Conservation (phyloP, 2,797 vertebrate species). For the Acomys russatus region DNA sequence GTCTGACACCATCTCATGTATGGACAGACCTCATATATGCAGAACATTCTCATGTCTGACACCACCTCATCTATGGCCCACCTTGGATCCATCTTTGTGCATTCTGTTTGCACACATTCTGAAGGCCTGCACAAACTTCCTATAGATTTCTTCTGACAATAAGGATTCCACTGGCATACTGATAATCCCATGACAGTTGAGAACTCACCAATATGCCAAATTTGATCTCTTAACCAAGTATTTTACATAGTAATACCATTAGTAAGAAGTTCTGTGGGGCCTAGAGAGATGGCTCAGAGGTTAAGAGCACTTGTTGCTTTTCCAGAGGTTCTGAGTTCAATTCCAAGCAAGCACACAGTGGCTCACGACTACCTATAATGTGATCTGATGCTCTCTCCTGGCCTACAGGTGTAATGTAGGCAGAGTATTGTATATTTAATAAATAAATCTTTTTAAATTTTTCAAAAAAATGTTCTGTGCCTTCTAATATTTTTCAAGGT, state of each 20-base stretch:
- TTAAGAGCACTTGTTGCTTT: no score
- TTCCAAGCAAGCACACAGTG: no score
- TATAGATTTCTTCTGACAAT: not conserved
- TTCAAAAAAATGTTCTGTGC: no score
- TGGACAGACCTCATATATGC: no score
- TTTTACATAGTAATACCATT: not conserved
- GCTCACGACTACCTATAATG: no score
- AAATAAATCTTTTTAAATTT: no score
- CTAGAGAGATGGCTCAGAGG: no score
- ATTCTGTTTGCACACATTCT: not conserved
- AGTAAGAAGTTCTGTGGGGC: not conserved
- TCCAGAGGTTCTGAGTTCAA: no score
- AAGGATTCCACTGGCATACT: not conserved
- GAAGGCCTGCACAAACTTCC: not conserved
- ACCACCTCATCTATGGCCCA: not conserved
- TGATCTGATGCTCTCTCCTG: no score
- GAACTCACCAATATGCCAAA: not conserved
- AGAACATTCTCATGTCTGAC: not conserved
- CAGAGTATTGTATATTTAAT: no score
- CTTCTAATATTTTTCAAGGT: slow-evolving; percentile 8
- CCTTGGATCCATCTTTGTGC: not conserved
- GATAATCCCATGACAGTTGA: not conserved
- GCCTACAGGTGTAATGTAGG: no score
- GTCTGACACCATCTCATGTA: not conserved
- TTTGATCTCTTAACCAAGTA: not conserved